A percentile compares a stretch with the other conserved stretches of the same genome.
Conservation (phyloP, 2,797 vertebrate genomes). For the Alcedo quadribrachys region DNA sequence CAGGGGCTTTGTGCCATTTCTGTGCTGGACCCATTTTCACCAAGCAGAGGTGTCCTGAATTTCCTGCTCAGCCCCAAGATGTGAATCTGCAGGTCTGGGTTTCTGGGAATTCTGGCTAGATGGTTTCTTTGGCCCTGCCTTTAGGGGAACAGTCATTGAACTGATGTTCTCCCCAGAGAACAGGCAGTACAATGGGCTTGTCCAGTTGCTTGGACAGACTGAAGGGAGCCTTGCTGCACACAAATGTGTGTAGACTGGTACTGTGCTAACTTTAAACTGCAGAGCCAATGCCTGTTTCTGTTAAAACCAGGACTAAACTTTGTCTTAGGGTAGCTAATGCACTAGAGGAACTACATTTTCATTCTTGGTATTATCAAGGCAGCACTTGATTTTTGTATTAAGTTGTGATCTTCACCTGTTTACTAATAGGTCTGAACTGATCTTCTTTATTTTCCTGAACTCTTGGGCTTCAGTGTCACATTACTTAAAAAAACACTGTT, state of each 20-base stretch:
- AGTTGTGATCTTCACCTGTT: neutral
- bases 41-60: rapidly evolving
- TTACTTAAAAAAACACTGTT: neutral
- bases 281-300: neutral
- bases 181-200: neutral
- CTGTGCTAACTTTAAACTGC: no score
- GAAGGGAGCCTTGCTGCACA: neutral
- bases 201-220: neutral
- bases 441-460: neutral
- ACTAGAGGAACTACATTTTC: neutral
- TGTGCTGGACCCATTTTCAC: rapidly evolving
- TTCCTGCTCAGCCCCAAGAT: rapidly evolving
- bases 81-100: neutral
- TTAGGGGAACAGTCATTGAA: neutral
- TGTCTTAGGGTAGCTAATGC: neutral
- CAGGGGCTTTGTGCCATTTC: neutral
- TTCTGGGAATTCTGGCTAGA: neutral
- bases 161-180: neutral
- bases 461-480: rapidly evolving
- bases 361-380: neutral
- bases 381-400: rapidly evolving
- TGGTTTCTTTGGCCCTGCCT: rapidly evolving
- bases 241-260: rapidly evolving
- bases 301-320: neutral
- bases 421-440: neutral